Conservation (phyloP, 2,113 vertebrate species). For the Gavia stellata region DNA sequence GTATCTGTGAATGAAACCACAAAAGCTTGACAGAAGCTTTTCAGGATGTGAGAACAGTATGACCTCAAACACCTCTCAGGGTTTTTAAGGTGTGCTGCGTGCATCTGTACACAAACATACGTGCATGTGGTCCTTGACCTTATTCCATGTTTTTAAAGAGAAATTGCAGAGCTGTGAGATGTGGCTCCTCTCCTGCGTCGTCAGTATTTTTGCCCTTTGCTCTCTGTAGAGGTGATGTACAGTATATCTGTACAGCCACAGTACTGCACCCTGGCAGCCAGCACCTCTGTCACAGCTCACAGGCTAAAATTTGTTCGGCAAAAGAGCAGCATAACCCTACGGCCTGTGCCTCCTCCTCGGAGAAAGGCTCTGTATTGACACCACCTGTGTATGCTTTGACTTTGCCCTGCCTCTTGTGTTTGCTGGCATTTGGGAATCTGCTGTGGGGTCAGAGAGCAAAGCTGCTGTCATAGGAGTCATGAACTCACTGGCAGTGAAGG, state of each 20-base stretch:
- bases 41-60: background rate
- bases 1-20: background rate
- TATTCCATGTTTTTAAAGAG: background rate
- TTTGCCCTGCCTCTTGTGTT: background rate
- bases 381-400: background rate
- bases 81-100: background rate
- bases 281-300: background rate
- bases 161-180: background rate
- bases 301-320: background rate
- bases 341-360: rapidly evolving
- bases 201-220: background rate
- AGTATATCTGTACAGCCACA: background rate
- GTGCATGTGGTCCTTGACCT: rapidly evolving
- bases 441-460: background rate
- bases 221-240: background rate
- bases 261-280: background rate
- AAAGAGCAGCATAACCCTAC: background rate
- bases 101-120: background rate
- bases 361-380: background rate
- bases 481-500: background rate
- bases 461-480: background rate
- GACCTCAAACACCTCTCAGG: background rate
- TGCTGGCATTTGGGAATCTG: background rate
- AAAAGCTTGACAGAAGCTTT: background rate
- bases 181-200: background rate